A percentile compares a stretch with the other conserved stretches of the same genome.
These are phyloP conservation scores for Alfaro cultratus DNA, from an alignment of 2,797 vertebrate species.

Conservation along the genomic window DNA sequence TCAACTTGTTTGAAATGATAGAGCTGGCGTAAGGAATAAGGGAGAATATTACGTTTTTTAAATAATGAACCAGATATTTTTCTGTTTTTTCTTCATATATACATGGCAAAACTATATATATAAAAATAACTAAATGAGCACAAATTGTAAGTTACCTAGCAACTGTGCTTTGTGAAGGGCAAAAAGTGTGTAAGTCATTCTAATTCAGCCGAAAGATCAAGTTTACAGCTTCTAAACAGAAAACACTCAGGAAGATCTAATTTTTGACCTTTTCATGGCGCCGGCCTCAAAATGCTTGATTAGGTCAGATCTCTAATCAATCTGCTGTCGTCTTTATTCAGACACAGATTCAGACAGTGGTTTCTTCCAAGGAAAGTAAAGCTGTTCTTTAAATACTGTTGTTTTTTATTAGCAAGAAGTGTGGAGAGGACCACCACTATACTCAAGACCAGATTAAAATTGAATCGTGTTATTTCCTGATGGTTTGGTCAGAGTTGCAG, in stretches of 20 bases:
- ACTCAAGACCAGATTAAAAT: background rate
- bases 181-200: background rate
- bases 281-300: background rate
- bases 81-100: constrained; percentile 6
- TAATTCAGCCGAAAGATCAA: constrained; percentile 1
- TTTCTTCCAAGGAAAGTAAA: background rate
- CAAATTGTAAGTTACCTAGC: constrained; percentile 42
- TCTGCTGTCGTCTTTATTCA: constrained; percentile 4
- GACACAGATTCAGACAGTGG: background rate
- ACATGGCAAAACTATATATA: background rate
- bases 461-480: background rate
- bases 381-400: background rate
- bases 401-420: background rate
- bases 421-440: background rate
- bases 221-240: background rate
- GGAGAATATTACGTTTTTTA: background rate
- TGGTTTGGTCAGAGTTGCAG: background rate
- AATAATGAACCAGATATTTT: background rate
- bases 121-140: background rate
- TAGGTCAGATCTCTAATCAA: background rate
- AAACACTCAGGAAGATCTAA: constrained; percentile 7
- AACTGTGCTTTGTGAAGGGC: constrained; percentile 4
- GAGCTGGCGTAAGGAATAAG: background rate
- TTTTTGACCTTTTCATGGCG: constrained; percentile 22
- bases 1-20: background rate